phyloP scores from a whole-genome alignment of 2,113 vertebrate species.

The Leptobrachium leishanense region DNA sequence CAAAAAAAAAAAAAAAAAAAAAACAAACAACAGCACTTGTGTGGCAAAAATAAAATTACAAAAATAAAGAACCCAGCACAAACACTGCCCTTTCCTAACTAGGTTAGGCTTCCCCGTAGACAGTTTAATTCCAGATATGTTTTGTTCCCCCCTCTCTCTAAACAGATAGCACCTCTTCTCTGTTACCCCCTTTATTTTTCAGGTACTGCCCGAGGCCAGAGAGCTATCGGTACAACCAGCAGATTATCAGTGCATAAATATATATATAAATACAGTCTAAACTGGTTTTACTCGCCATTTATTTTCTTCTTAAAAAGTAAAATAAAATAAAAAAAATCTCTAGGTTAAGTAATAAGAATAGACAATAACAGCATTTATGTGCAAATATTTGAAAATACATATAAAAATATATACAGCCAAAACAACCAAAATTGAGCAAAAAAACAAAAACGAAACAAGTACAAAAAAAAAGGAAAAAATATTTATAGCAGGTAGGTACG shows the following conservation, averaged over 20 bases:
- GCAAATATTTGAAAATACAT: constrained; percentile 17
- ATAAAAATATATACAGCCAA: constrained; percentile 2
- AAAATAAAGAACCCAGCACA: neutral
- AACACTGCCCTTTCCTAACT: constrained; percentile 11
- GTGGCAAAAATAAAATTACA: constrained; percentile 61
- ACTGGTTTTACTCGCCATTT: constrained; percentile 9
- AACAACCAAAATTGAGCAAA: constrained; percentile 1
- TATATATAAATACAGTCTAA: constrained; percentile 33
- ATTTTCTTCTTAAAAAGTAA: neutral
- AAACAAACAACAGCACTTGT: constrained; percentile 36
- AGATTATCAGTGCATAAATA: constrained; percentile 45
- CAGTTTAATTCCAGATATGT: constrained; percentile 26
- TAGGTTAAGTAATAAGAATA: constrained; percentile 13
- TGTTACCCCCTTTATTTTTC: neutral
- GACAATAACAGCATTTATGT: constrained; percentile 22
- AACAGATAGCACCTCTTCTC: constrained; percentile 21
- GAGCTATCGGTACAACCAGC: constrained; percentile 22
- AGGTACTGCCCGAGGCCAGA: constrained; percentile 24
- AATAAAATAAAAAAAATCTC: neutral
- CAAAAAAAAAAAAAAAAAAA: constrained; percentile 61
- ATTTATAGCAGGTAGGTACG: constrained; percentile 15
- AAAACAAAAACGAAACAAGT: neutral
- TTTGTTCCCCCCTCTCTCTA: constrained; percentile 4
- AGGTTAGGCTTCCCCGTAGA: constrained; percentile 25
- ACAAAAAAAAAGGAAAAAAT: neutral